Evolutionary conservation across 92 coral and sea anemone species (phyloP), one percentile per base, ranked within the genome.

Genomic region (Galaxea fascicularis): DNA sequence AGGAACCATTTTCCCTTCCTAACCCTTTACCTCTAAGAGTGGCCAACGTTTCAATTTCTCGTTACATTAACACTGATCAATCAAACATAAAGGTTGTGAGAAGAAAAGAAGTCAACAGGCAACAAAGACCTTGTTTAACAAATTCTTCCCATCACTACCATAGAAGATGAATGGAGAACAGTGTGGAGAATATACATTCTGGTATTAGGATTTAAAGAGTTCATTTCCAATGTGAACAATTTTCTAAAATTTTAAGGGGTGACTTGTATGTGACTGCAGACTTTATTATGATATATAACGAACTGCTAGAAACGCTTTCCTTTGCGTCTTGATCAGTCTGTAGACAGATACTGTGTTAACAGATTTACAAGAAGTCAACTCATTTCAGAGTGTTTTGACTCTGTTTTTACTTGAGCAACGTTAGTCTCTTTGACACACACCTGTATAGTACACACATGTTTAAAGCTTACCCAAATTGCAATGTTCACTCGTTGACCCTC

Each of bases 381-480:
- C 14, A 49, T 12, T 49, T 49, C 56, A 2, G 17, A 49, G 56
- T 10, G 3, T 15, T 1, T 49, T 49, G 15, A 49, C 56, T 49
- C 11, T 10, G 3, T 15, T 1, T 49, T 49, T 3, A 49, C 56
- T 49, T 49, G 11, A 10, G 56, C 15, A 49, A 0, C 0, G 24
- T 26, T 21, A 24, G 4, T 62, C 24, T 62, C 8, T 18, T 62
- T 10, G 4, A 20, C 1, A 62, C 1, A 26, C 10, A 21, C 12
- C 14, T 13, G 28, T 15, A 0, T 16, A 51, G 24, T n/a, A 15
- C 22, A 60, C 15, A 27, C 21, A 77, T 10, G 11, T 14, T 10
- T 31, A 60, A n/a, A 70, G 44, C 94, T 83, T 86, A 97, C 99
- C 99, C 99, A 97, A 30, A 97, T 97, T 75, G 99, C 95, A 79